phyloP scores from a whole-genome alignment of 2,888 invertebrate species.

The Ornithoptera priamus region DNA sequence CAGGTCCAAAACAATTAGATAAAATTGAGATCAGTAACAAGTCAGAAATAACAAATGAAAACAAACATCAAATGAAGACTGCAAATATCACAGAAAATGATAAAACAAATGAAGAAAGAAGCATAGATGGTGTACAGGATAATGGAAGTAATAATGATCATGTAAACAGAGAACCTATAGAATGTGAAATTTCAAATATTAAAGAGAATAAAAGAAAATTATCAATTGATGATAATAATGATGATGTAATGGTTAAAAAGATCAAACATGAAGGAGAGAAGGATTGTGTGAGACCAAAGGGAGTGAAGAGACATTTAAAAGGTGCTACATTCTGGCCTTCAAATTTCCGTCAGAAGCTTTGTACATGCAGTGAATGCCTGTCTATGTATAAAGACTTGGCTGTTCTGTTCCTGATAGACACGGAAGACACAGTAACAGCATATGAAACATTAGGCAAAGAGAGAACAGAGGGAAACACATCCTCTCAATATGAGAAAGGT shows the following conservation, averaged over 20 bases:
- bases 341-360: constrained; percentile 88
- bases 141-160: constrained; percentile 13
- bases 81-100: constrained; percentile 5
- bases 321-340: constrained; percentile 89
- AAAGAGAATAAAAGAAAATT: constrained; percentile 60
- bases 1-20: neutral
- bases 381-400: constrained; percentile 85
- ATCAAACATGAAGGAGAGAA: constrained; percentile 46
- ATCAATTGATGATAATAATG: constrained; percentile 42
- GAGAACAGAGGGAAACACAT: constrained; percentile 66
- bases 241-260: constrained; percentile 50
- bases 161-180: constrained; percentile 13
- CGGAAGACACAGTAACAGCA: constrained; percentile 89
- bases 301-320: constrained; percentile 49
- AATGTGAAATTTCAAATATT: constrained; percentile 24
- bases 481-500: constrained; percentile 86
- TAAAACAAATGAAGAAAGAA: neutral
- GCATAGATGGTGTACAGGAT: constrained; percentile 28
- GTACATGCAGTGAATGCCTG: constrained; percentile 84
- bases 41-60: neutral
- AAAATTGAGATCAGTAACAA: neutral
- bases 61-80: neutral
- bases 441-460: constrained; percentile 89
- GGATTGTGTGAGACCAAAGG: constrained; percentile 57
- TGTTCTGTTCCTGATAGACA: constrained; percentile 87